Evolutionary conservation across 2,797 vertebrate species (phyloP).

Genomic region (Gobionotothen gibberifrons): DNA sequence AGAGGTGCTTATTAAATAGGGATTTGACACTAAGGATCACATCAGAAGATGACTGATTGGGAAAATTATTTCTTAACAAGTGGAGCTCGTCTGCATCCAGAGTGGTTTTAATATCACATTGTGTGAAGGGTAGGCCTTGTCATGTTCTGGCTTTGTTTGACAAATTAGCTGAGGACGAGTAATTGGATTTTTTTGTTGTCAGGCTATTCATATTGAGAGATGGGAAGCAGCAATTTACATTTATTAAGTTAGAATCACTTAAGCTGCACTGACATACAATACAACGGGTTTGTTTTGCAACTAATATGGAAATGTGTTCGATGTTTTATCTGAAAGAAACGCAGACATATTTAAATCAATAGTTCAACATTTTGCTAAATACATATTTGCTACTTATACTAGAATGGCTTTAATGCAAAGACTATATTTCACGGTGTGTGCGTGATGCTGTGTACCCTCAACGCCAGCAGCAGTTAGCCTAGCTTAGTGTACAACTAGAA

Average conservation of each 20-base stretch:
- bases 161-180: constrained; percentile 44
- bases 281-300: constrained; percentile 37
- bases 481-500: background rate
- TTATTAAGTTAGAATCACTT: constrained; percentile 30
- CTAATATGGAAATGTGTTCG: background rate
- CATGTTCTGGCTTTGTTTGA: constrained; percentile 40
- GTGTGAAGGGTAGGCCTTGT: constrained; percentile 30
- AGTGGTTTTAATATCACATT: constrained; percentile 43
- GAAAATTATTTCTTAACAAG: constrained; percentile 56
- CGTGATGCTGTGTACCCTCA: too few species aligned
- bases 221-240: constrained; percentile 31
- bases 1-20: constrained; percentile 49
- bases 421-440: too few species aligned
- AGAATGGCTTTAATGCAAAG: too few species aligned
- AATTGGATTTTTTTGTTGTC: constrained; percentile 63
- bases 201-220: constrained; percentile 32
- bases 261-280: constrained; percentile 13
- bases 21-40: constrained; percentile 55
- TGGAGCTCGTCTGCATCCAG: constrained; percentile 42
- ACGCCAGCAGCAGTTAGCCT: background rate
- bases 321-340: background rate
- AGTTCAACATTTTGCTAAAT: background rate
- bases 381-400: too few species aligned
- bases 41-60: constrained; percentile 25
- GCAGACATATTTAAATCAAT: background rate